Evolutionary conservation across 2,113 vertebrate genomes (phyloP), one percentile per base, ranked within the genome.

Genomic region (Corydoras maculifer): DNA sequence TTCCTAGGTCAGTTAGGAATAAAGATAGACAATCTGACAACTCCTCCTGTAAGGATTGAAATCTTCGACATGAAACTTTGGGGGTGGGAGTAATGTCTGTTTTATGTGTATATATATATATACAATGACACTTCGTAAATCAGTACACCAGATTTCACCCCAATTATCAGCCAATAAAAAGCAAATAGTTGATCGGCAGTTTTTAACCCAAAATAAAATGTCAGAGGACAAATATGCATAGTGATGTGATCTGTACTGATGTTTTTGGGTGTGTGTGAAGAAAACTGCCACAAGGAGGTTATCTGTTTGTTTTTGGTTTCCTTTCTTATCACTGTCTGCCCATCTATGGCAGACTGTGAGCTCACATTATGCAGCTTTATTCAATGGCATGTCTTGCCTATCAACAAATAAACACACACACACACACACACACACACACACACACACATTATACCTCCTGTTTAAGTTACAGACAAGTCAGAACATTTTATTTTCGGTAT

Each of bases 301-400:
- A 68, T 81, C 81, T 82, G 79, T 84, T 82, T 69, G 60, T 62
- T 75, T 70, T 53, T 32, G 35, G 69, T 79, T 70, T 62, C n/a
- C 14, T 7, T 51, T 77, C 66, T 84, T 86, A 86, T 88, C 85
- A 68, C 59, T 5, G 75, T 87, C 80, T 85, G 72, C 70, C 76
- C 74, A 89, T 88, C 84, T 83, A 60, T 76, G 78, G 73, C 78
- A 72, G 68, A 77, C 66, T 66, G 53, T 87, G 83, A 87, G 82
- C 80, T 86, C 73, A 87, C 82, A 82, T 88, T 84, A 83, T 85
- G 79, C 54, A 58, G 8, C n/a, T 59, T 29, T 62, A 32, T 63
- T 49, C 18, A 53, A 55, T 50, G 3, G 53, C 50, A 25, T 51
- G 35, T 14, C 57, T 60, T 25, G 18, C 18, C 18, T 25, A 25